These are phyloP conservation scores for Yoshiicerus persimilis DNA, from an alignment of 1,140 invertebrate genomes.

Conservation along the genomic window DNA sequence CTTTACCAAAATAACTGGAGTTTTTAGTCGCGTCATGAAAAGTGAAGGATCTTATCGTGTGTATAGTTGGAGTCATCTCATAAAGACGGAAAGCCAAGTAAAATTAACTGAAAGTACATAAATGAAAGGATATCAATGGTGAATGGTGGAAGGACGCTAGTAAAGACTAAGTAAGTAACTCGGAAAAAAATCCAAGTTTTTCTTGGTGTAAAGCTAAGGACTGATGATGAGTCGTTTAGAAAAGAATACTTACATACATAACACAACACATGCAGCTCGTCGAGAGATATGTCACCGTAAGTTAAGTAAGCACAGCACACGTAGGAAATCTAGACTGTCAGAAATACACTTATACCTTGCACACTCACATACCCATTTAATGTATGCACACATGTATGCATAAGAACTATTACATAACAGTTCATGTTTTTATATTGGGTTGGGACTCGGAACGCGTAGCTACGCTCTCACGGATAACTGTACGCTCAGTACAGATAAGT, in stretches of 20 bases:
- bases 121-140: neutral
- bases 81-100: neutral
- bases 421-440: too few relatives aligned
- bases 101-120: neutral
- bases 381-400: too few relatives aligned
- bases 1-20: conserved; percentile 16
- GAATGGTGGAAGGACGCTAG: neutral
- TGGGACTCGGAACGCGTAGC: too few relatives aligned
- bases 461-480: too few relatives aligned
- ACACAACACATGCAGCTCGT: neutral
- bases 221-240: neutral
- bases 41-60: neutral
- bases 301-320: neutral
- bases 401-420: too few relatives aligned
- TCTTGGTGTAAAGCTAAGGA: neutral
- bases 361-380: too few relatives aligned
- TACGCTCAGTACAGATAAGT: too few relatives aligned
- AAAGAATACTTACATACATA: neutral
- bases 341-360: neutral
- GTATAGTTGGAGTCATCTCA: neutral
- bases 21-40: neutral
- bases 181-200: neutral
- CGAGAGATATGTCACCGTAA: neutral
- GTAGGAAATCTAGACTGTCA: neutral
- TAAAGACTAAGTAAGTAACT: neutral